phyloP scores from a whole-genome alignment of 1,140 invertebrate genomes.

The Eulimnadia texana region DNA sequence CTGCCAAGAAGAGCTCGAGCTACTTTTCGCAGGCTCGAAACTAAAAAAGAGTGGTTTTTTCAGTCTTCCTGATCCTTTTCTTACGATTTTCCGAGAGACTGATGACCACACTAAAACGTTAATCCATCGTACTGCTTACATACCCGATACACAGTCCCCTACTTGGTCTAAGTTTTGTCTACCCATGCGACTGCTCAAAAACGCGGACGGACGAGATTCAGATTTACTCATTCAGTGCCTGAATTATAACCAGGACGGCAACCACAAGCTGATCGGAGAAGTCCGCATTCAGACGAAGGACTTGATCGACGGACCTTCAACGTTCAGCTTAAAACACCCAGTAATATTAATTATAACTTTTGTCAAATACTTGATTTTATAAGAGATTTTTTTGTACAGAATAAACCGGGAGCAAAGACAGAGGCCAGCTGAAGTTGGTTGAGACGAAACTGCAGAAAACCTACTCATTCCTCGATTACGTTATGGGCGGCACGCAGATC shows the following conservation, averaged over 20 bases:
- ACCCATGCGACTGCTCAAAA: slow-evolving; percentile 1
- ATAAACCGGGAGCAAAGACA: not conserved
- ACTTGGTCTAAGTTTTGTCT: not conserved
- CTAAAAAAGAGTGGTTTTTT: slow-evolving; percentile 8
- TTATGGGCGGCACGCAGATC: slow-evolving; percentile 38
- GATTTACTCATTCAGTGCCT: not conserved
- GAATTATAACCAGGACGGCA: not conserved
- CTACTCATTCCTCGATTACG: slow-evolving; percentile 42
- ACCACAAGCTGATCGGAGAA: slow-evolving; percentile 9
- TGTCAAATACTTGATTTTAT: not conserved
- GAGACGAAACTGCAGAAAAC: slow-evolving; percentile 27
- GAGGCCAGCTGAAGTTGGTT: not conserved
- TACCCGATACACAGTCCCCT: slow-evolving; percentile 1
- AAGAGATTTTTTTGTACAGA: not conserved
- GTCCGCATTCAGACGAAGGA: not conserved
- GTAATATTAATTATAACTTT: not conserved
- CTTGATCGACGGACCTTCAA: not conserved
- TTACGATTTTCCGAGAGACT: not conserved
- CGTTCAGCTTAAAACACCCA: not conserved
- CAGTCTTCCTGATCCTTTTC: slow-evolving; percentile 9
- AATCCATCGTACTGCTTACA: not conserved
- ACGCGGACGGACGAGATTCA: not conserved
- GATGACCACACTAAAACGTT: not conserved
- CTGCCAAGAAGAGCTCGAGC: slow-evolving; percentile 12
- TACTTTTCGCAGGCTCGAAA: slow-evolving; percentile 1